Base-by-base conservation (phyloP, 2,113 vertebrate species). In the Prinia subflava region DNA sequence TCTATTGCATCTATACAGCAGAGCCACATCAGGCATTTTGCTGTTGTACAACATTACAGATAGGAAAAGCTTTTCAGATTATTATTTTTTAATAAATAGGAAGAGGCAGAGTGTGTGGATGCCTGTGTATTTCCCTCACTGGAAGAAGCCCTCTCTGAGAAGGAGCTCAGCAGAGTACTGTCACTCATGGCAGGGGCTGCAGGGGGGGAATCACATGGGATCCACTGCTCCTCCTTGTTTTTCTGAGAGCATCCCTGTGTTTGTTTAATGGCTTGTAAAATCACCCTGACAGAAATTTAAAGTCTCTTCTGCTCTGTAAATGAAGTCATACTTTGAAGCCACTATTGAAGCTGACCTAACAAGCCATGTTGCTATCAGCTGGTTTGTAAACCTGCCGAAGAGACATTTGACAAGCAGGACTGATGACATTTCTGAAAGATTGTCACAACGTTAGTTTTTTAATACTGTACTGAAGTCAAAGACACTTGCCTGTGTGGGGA, bases 51-150 rank as follows among this genome's bases (percentile, higher is more conserved):
- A 73, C 69, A 94, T 75, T 74, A 89, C 1, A 4, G 69, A 65
- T 30, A 69, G 60, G 19, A 96, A 94, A 91, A 19, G 21, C 39
- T 91, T 96, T 90, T 86, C 67, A 37, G 92, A 46, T 49, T 68
- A 85, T 57, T 67, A 53, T 59, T 69, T 91, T 89, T 78, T 84
- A 95, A 93, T 95, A 80, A 86, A 92, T 86, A 76, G 78, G 62
- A 94, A 93, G 90, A 91, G 52, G 35, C 87, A 87, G 85, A 69
- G 33, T 59, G 22, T 47, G 15, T 52, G n/a, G 47, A 74, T 92
- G 93, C 81, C 73, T 80, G 23, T 13, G 15, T 90, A 64, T 64
- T 80, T 94, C 86, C 46, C 52, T 86, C 39, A 53, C 22, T 56
- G 84, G 80, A 95, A 95, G 89, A 74, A 68, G 62, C 37, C 18